Conservation (phyloP, 2,113 vertebrate genomes). For the Melanerpes aurifrons region DNA sequence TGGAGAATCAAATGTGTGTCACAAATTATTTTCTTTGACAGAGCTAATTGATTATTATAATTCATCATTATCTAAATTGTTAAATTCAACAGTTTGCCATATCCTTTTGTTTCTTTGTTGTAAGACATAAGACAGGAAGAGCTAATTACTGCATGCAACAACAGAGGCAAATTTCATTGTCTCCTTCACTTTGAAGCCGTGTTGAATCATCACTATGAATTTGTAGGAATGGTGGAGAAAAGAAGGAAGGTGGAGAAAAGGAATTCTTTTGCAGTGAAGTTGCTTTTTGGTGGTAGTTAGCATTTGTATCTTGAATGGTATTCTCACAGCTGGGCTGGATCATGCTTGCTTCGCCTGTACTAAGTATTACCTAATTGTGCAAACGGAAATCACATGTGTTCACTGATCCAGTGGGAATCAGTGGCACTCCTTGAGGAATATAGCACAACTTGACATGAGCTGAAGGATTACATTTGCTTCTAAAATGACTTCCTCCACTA, state of each 20-base stretch:
- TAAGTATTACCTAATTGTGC: neutral
- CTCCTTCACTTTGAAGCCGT: conserved; percentile 20
- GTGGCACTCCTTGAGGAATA: neutral
- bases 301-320: conserved; percentile 10
- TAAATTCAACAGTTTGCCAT: conserved; percentile 27
- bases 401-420: neutral
- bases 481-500: neutral
- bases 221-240: neutral
- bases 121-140: conserved; percentile 53
- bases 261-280: neutral
- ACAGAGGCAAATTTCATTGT: conserved; percentile 25
- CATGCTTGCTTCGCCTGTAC: neutral
- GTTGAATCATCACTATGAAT: conserved; percentile 23
- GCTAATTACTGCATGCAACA: conserved; percentile 66
- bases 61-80: conserved; percentile 57
- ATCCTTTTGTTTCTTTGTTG: conserved; percentile 36
- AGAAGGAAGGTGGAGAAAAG: neutral
- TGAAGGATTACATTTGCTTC: neutral
- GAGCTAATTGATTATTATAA: conserved; percentile 59
- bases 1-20: conserved; percentile 3
- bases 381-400: neutral
- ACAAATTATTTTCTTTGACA: conserved; percentile 48
- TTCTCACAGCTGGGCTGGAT: neutral
- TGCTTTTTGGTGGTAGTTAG: conserved; percentile 10
- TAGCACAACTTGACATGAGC: neutral